Base-by-base conservation (phyloP, 2,797 vertebrate species). In the Myotis findleyi region DNA sequence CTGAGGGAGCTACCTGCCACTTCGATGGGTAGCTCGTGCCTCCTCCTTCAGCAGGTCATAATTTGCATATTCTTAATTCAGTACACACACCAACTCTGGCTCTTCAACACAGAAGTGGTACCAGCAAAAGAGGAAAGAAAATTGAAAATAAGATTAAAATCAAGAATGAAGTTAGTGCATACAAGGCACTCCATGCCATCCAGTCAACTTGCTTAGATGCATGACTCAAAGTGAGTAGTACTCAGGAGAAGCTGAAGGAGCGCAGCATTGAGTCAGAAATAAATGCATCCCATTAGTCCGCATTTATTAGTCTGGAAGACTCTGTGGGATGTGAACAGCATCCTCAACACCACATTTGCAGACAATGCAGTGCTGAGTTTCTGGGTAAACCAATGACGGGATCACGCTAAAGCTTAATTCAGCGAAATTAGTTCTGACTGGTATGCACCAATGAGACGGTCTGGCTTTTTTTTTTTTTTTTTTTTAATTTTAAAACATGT, bases 61-160 rank as follows among this genome's bases (percentile, higher is more conserved):
- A 51, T 25, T 33, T 36, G n/a, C 21, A 36, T 25, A 49, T 33
- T 68, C 62, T 51, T 49, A 83, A 51, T 33, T 68, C n/a, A 17
- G 47, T 66, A 49, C 44, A 36, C 25, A 68, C 13, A 36, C 44
- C 21, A 83, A 66, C n/a, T 83, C 62, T 33, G 44, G 44, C 21
- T 83, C 33, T 62, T 83, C 81, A 83, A 49, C 80, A 49, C 81
- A 68, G 44, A 66, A 94, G 21, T 66, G 64, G 93, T 27, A 64
- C 77, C 86, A 82, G 51, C 27, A 96, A 90, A 33, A 17, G 17
- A 64, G 18, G 38, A 73, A 44, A 57, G n/a, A 91, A n/a, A 6
- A 11, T 59, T 57, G 14, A 71, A 66, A 86, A 66, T 36, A 89
- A 62, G n/a, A 27, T 33, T 47, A 64, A 92, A 73, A 71, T 79